Base-by-base conservation (phyloP, 2,113 vertebrate species). In the Chlamydotis undulata region DNA sequence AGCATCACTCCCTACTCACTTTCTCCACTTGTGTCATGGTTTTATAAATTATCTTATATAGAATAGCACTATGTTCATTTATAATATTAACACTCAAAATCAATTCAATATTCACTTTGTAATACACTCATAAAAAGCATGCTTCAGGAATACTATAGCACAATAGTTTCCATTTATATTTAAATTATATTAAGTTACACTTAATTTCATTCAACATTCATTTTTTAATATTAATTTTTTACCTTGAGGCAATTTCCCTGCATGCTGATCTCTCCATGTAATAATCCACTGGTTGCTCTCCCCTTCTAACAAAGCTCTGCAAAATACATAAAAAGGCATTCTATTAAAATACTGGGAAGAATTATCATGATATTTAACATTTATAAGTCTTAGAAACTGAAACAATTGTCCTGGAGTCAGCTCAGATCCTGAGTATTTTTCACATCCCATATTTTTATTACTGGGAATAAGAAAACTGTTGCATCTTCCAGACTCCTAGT, bases 281-380 rank as follows among this genome's bases (percentile, higher is more conserved):
- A 98, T 74, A 93, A 98, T 95, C 94, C 99, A 98, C 4, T 95
- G 97, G 26, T 97, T 98, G 95, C 96, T 98, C 94, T 99, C 98
- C 64, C 98, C 99, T 98, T 99, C 99, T 93, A 99, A 92, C 56
- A 99, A 98, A 95, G 99, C 98, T 94, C 99, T 99, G 93, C 70
- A 85, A 89, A 93, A 97, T n/a, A 96, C 65, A 87, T 5, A 55
- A 70, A 69, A 76, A 68, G 61, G 31, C 5, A 91, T 79, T 61
- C 81, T 26, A 61, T 97, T 84, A 95, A 70, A 77, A 87, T 41
- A 35, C 41, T 79, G 47, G 33, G 26, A 49, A 71, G 9, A 57
- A 39, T 16, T 45, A 70, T 56, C 15, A 7, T 4, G 35, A 29
- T 10, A 45, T 25, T 94, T 80, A 65, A 79, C 56, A 80, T 76